A percentile compares a stretch with the other conserved stretches of the same genome.
Conservation (phyloP, 2,113 vertebrate genomes). For the Pantherophis guttatus region DNA sequence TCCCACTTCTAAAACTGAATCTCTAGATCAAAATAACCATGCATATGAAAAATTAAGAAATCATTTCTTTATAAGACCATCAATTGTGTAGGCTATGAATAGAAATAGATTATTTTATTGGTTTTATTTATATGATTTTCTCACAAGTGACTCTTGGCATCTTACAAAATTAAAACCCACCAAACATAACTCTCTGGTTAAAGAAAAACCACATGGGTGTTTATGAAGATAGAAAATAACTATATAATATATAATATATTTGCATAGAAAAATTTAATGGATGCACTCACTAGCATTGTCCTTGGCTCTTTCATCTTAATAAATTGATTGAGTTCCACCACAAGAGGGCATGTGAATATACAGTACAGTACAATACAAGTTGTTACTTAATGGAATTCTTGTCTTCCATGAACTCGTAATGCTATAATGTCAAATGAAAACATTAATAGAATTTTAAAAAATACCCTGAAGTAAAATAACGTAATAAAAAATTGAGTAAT, state of each 20-base stretch:
- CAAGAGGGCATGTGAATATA: conserved; percentile 52
- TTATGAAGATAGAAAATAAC: neutral
- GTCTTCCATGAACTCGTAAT: neutral
- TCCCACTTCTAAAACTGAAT: neutral
- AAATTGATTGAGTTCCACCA: conserved; percentile 23
- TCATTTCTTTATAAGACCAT: neutral
- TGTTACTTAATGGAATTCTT: conserved; percentile 38
- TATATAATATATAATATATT: too few relatives aligned
- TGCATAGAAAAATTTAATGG: neutral
- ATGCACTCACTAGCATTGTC: neutral
- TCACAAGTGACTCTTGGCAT: neutral
- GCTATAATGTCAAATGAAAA: neutral
- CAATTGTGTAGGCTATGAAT: too few relatives aligned
- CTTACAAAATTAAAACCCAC: neutral
- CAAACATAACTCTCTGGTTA: neutral
- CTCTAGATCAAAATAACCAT: neutral
- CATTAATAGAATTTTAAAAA: accelerated
- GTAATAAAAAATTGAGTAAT: neutral
- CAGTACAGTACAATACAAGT: neutral
- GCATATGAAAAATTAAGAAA: neutral
- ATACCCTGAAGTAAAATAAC: neutral
- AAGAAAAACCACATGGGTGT: neutral
- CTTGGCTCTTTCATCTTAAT: neutral
- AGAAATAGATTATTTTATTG: neutral
- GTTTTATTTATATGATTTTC: neutral